Evolutionary conservation across 2,797 vertebrate genomes (phyloP).

Genomic region (Oophaga sylvatica): DNA sequence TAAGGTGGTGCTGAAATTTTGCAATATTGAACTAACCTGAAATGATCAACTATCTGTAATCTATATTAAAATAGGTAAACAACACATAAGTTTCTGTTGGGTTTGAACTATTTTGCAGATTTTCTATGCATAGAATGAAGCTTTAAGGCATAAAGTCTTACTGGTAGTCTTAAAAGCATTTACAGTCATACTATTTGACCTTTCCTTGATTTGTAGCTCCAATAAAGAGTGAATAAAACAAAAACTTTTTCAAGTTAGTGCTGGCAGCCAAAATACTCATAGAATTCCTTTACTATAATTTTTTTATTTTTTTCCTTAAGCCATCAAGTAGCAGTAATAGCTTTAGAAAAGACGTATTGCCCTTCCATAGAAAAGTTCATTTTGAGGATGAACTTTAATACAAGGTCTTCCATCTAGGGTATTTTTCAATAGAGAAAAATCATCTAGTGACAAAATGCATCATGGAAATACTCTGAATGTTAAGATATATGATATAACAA

Average conservation of each 20-base stretch:
- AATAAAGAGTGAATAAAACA: conserved; percentile 56
- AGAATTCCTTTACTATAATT: conserved; percentile 57
- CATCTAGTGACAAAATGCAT: conserved; percentile 33
- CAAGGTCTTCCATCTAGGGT: conserved; percentile 64
- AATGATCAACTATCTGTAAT: neutral
- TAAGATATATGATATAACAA: conserved; percentile 64
- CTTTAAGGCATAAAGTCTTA: conserved; percentile 60
- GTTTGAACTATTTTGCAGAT: conserved; percentile 2
- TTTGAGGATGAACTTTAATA: conserved; percentile 65
- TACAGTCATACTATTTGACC: conserved; percentile 61
- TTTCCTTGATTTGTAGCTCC: conserved; percentile 63
- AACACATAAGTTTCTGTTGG: neutral
- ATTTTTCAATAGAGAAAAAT: conserved; percentile 62
- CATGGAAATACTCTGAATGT: conserved; percentile 43
- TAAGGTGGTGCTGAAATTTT: no score
- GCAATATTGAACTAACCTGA: neutral
- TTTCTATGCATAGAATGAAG: neutral
- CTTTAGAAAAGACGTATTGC: conserved; percentile 64
- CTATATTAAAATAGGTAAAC: conserved; percentile 3
- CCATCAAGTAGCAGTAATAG: conserved; percentile 55
- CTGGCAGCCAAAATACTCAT: conserved; percentile 45
- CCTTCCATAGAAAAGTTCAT: conserved; percentile 64
- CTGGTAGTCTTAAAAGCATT: conserved; percentile 53
- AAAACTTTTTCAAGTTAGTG: conserved; percentile 22
- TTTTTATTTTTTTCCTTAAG: conserved; percentile 46